These are phyloP conservation scores for Eupithecia subumbrata DNA, from an alignment of 2,888 invertebrate genomes.

Conservation along the genomic window DNA sequence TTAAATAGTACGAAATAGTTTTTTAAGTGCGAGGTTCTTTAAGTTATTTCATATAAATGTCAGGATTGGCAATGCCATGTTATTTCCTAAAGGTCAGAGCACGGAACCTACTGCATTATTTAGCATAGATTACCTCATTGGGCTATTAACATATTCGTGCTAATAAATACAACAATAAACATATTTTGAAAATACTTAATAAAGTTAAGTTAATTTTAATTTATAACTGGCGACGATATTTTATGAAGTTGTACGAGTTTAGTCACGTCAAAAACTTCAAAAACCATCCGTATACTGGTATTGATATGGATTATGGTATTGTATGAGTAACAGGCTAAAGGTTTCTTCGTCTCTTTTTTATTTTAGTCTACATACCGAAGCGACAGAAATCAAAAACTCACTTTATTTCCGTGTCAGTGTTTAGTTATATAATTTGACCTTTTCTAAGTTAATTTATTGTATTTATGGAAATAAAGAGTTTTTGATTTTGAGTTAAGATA, in stretches of 20 bases:
- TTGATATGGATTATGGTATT: no score
- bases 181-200: neutral
- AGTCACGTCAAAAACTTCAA: neutral
- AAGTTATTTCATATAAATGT: neutral
- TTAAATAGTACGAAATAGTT: no score
- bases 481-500: no score
- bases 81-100: neutral
- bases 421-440: no score
- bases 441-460: no score
- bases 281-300: no score
- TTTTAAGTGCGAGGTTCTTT: neutral
- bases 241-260: neutral
- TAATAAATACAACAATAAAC: neutral
- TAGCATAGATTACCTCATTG: slow-evolving; percentile 5
- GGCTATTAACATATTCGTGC: neutral
- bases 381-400: no score
- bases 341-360: no score
- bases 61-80: neutral
- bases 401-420: no score
- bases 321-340: no score
- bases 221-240: neutral
- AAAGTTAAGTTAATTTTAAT: neutral
- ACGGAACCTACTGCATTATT: neutral
- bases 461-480: no score
- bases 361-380: no score